Evolutionary conservation across 2,797 vertebrate genomes (phyloP).

Genomic region (Graptemys geographica): DNA sequence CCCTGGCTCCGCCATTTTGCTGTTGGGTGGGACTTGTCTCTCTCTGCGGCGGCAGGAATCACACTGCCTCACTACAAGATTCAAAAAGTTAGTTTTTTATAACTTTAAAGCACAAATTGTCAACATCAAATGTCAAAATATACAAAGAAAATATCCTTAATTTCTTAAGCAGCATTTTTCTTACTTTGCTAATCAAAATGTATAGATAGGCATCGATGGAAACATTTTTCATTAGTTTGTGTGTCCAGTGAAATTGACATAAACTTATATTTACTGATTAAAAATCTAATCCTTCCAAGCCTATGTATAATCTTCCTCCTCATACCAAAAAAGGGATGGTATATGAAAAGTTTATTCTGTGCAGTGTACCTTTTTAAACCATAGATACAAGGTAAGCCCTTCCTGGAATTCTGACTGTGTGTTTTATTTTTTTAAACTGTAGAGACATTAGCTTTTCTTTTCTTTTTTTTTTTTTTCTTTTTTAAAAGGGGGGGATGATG

Average conservation of each 20-base stretch:
- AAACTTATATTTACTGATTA: background rate
- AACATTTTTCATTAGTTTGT: background rate
- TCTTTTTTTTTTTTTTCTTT: background rate
- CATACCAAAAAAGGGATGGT: background rate
- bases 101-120: background rate
- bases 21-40: too few species aligned
- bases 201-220: background rate
- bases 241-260: background rate
- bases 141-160: background rate
- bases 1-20: too few species aligned
- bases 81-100: background rate
- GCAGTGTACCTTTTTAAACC: background rate
- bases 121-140: background rate
- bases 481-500: background rate
- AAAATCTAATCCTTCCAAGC: background rate
- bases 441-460: background rate
- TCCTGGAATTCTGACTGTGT: background rate
- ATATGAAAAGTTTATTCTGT: background rate
- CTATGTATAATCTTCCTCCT: fast-evolving
- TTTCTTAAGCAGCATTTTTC: background rate
- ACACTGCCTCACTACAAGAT: too few species aligned
- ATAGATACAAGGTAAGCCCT: background rate
- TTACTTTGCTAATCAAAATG: background rate
- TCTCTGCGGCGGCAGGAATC: too few species aligned
- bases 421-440: background rate